Evolutionary conservation across 2,888 invertebrate genomes (phyloP).

Genomic region (Hipparchia semele): DNA sequence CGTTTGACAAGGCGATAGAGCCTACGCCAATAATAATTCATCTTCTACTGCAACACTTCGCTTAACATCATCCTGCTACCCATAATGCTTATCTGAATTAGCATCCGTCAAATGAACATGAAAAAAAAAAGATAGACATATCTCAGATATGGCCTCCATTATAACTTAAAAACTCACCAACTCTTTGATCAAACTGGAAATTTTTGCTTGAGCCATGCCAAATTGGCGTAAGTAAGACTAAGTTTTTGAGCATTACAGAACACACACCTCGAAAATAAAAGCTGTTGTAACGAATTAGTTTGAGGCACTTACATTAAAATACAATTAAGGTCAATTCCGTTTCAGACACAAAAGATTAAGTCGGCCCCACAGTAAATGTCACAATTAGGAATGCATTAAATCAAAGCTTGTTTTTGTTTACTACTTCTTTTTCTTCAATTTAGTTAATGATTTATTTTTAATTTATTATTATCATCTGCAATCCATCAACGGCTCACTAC

Average conservation of each 20-base stretch:
- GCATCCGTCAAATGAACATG: background rate
- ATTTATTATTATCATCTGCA: constrained; percentile 1
- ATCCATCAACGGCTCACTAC: too few species aligned
- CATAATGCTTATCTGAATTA: background rate
- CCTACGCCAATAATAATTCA: too few species aligned
- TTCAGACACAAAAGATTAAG: constrained; percentile 31
- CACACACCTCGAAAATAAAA: constrained; percentile 4
- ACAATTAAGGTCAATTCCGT: constrained; percentile 39
- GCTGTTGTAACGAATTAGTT: constrained; percentile 26
- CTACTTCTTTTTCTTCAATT: background rate
- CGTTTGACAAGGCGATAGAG: too few species aligned
- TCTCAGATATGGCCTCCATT: background rate
- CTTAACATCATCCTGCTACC: background rate
- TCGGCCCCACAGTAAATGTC: constrained; percentile 22
- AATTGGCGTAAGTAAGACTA: background rate
- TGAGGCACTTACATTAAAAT: constrained; percentile 34
- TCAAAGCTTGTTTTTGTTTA: constrained; percentile 27
- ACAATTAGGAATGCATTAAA: constrained; percentile 28
- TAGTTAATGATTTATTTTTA: background rate
- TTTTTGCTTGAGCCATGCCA: background rate
- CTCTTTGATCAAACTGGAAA: background rate
- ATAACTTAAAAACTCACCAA: background rate
- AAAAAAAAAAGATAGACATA: background rate
- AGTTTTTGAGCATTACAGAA: background rate
- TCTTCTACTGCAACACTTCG: background rate